These are phyloP conservation scores for Chaetogeoica ovagalla DNA, from an alignment of 2,888 invertebrate genomes.

Conservation along the genomic window DNA sequence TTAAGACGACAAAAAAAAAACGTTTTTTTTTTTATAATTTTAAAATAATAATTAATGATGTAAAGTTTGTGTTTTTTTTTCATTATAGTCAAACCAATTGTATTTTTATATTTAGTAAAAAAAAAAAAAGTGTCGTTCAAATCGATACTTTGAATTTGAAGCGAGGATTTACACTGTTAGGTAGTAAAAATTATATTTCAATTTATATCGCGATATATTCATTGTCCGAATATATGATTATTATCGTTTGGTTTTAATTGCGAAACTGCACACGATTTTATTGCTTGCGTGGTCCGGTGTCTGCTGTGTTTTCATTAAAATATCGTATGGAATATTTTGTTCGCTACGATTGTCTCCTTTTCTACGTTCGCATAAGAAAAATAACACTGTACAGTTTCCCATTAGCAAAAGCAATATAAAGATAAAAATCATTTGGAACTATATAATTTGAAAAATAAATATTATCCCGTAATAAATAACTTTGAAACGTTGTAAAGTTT, in stretches of 20 bases:
- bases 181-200: no score
- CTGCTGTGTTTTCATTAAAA: neutral
- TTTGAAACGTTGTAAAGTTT: conserved; percentile 20
- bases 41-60: neutral
- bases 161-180: no score
- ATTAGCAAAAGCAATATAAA: conserved; percentile 27
- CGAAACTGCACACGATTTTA: no score
- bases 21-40: neutral
- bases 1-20: neutral
- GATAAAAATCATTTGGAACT: conserved; percentile 22
- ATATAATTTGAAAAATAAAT: conserved; percentile 14
- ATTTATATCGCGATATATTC: neutral
- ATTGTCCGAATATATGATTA: no score
- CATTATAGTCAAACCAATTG: no score
- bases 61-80: neutral
- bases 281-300: no score
- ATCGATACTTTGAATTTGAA: no score
- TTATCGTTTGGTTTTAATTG: neutral
- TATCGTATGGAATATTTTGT: neutral
- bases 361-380: neutral
- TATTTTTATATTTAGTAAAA: no score
- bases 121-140: no score
- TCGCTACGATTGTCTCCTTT: neutral
- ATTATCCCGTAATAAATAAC: conserved; percentile 32
- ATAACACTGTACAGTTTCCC: neutral